Evolutionary conservation across 1,140 invertebrate species (phyloP), one percentile per base, ranked within the genome.

Genomic region (Microplitis mediator): DNA sequence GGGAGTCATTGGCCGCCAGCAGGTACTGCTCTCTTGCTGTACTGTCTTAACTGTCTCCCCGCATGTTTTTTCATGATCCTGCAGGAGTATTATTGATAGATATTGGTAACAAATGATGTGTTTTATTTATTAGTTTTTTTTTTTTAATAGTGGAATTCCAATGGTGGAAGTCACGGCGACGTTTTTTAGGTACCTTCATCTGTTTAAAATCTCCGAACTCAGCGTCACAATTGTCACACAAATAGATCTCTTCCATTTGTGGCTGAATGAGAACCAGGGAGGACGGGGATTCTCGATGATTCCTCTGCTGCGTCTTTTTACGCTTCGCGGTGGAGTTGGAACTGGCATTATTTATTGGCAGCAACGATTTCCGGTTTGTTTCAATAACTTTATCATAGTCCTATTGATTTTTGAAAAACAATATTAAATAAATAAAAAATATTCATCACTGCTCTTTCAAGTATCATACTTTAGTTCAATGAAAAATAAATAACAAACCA

Each of bases 141-240:
- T 58, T 58, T 58, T 58, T 23, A 23, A 58, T 54, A 23, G 23
- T 23, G 23, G 9, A 50, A 34, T 56, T 66, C 31, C 51, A 35
- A 32, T 39, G 34, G 39, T 51, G 39, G 39, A 56, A 61, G 56
- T 45, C 16, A 31, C 39, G 39, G 13, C 45, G 14, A 54, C 31
- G 51, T 65, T 9, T 58, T 54, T 68, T 16, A 58, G 63, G 78
- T 88, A 90, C 90, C 85, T 89, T 86, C 81, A 90, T 90, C 75
- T 90, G 86, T 72, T 87, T 82, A 35, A 87, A 84, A 58, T 88
- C 88, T 68, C 88, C 81, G 56, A 90, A 86, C 82, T 90, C 89
- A 14, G 89, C 91, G 83, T 93, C 92, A 81, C 92, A 93, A 79
- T 91, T 91, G 76, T 93, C 92, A 79, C 92, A 93, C 8, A 93